Percentiles rank a stretch among this genome's conserved stretches.
These are phyloP conservation scores for Chalcosyrphus nemorum DNA, from an alignment of 2,888 invertebrate species.

Conservation along the genomic window DNA sequence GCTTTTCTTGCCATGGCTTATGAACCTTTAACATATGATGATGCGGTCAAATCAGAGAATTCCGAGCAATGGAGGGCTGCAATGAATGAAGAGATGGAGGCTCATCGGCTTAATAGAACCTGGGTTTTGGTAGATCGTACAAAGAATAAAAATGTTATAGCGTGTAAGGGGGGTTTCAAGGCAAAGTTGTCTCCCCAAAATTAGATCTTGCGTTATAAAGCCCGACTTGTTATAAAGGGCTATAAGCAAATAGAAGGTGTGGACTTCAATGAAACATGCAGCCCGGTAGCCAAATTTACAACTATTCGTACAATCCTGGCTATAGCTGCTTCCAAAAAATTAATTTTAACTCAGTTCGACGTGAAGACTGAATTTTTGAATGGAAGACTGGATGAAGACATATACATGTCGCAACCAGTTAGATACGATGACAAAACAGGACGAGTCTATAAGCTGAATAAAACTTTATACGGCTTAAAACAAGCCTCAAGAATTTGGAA, in stretches of 20 bases:
- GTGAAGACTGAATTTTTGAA: slow-evolving; percentile 48
- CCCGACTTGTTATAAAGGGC: not conserved
- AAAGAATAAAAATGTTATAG: not conserved
- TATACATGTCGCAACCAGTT: slow-evolving; percentile 57
- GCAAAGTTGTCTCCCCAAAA: not conserved
- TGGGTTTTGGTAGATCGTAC: no score
- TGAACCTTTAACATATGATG: not conserved
- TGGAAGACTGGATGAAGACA: slow-evolving; percentile 37
- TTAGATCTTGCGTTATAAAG: not conserved
- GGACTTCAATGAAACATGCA: slow-evolving; percentile 76
- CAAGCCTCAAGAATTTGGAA: slow-evolving; percentile 64
- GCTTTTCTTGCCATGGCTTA: no score
- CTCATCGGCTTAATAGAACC: not conserved
- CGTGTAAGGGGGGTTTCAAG: not conserved
- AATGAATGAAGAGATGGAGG: slow-evolving; percentile 5
- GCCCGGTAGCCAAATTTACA: slow-evolving; percentile 74
- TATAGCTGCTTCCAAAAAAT: slow-evolving; percentile 21
- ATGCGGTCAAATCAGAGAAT: not conserved
- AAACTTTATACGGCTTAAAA: slow-evolving; percentile 58
- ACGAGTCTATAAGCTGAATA: slow-evolving; percentile 47
- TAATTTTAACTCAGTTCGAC: not conserved
- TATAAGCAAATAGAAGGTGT: slow-evolving; percentile 41
- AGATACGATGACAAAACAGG: slow-evolving; percentile 53
- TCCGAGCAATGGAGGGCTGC: no score
- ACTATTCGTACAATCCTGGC: slow-evolving; percentile 66